Base-by-base conservation (phyloP, 2,888 invertebrate species). In the Epiblema foenella region DNA sequence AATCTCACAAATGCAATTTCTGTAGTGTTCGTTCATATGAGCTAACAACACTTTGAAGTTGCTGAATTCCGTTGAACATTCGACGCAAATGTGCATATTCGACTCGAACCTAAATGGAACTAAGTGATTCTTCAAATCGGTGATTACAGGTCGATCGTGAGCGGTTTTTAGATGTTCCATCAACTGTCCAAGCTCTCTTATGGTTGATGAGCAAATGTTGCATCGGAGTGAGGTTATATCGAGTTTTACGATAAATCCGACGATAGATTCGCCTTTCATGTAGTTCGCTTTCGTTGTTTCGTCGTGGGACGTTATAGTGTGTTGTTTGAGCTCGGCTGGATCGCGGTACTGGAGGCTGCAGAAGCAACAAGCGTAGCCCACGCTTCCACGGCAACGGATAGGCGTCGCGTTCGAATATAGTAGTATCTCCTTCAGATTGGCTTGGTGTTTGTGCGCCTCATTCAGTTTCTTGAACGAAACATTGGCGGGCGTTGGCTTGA, bases 1-100 rank as follows among this genome's bases (percentile, higher is more conserved):
- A 0, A 90, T 82, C 29, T 93, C 90, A 73, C 94, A 94, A 11
- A 91, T 86, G 74, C 91, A 91, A 81, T 94, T 91, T 39, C 82
- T 81, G 33, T 78, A 90, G 69, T 90, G 90, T 0, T 77, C 75
- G 51, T 86, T 87, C 90, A 90, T 90, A 42, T 89, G 89, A 56
- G 85, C 84, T 1, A 85, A 63, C 8, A 88, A 72, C 0, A 85
- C 78, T 78, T 87, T 85, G 66, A 87, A 88, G 64, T 85, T 86
- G 7, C 81, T 82, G 33, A 80, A 85, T 18, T 75, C 75, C 2
- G 76, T 79, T 0, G 68, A 60, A 33, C 75, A 76, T 5, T 68
- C 66, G 1, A 54, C 39, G 37, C 75, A 75, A 0, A 20, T 20
- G 10, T 63, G 58, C 24, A 63, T 37, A 0, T 78, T 73, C 0